phyloP scores from a whole-genome alignment of 2,888 invertebrate species.

The Lamellibrachia satsuma region DNA sequence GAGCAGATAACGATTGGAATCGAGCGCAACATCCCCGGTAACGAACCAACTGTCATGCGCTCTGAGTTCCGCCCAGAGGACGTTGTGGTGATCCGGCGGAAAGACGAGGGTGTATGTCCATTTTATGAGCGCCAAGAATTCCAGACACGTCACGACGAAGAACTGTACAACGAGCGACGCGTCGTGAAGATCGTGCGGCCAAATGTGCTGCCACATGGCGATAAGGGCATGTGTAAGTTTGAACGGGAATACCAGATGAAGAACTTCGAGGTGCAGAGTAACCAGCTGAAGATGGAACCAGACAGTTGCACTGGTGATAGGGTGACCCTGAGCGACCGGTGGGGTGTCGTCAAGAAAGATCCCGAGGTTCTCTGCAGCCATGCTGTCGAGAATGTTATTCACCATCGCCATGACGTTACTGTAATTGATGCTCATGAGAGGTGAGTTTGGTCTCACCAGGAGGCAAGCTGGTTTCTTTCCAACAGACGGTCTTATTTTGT shows the following conservation, averaged over 20 bases:
- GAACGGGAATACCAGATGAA: neutral
- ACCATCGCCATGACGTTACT: neutral
- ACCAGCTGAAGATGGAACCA: neutral
- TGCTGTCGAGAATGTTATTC: neutral
- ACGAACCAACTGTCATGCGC: neutral
- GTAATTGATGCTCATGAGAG: neutral
- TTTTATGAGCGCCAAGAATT: neutral
- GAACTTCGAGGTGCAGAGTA: slow-evolving; percentile 3
- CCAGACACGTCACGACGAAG: neutral
- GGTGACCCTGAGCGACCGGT: neutral
- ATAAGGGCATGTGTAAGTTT: neutral
- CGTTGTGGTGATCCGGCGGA: neutral
- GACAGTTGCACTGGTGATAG: neutral
- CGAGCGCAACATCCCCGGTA: neutral
- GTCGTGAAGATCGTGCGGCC: neutral
- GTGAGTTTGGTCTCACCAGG: neutral
- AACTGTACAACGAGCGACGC: neutral
- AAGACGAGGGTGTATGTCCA: neutral
- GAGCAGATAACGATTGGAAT: slow-evolving; percentile 3
- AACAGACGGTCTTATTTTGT: too few relatives aligned
- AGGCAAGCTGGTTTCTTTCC: too few relatives aligned
- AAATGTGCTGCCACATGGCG: neutral
- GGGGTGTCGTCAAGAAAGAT: neutral
- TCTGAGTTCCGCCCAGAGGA: neutral
- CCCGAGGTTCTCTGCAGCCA: neutral